Evolutionary conservation across 2,113 vertebrate genomes (phyloP).

Genomic region (Pseudorasbora parva): DNA sequence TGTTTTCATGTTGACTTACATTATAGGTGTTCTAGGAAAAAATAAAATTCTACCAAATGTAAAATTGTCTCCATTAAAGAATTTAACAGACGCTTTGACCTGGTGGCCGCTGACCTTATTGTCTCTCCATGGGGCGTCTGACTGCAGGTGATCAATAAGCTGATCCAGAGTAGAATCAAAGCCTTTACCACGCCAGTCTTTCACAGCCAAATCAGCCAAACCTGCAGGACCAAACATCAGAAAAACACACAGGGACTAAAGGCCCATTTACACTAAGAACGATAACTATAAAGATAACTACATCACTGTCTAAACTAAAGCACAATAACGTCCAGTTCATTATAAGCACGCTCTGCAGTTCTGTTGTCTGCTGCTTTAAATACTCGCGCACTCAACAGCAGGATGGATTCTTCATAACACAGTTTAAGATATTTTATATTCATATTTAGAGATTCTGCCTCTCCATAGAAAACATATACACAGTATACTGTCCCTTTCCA

Average conservation of each 20-base stretch:
- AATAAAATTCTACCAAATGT: background rate
- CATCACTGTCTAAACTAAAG: no score
- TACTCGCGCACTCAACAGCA: no score
- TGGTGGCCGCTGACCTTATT: conserved; percentile 17
- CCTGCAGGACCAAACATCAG: conserved; percentile 69
- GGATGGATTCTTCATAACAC: no score
- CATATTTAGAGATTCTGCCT: no score
- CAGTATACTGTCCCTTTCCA: no score
- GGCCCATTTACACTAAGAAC: no score
- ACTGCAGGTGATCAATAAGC: conserved; percentile 75
- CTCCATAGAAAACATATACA: no score
- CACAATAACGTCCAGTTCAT: no score
- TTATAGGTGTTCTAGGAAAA: background rate
- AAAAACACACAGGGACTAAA: background rate
- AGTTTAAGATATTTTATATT: no score
- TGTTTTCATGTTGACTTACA: background rate
- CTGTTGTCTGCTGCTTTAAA: no score
- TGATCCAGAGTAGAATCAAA: conserved; percentile 83
- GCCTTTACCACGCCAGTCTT: conserved; percentile 88
- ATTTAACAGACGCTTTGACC: background rate
- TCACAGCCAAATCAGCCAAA: conserved; percentile 81
- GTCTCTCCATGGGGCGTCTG: conserved; percentile 32
- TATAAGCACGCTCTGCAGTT: no score
- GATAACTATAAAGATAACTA: no score
- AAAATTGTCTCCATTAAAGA: background rate